Percentiles rank a stretch among this genome's conserved stretches.
Conservation (phyloP, 1,140 invertebrate species). For the Colletes gigas region DNA sequence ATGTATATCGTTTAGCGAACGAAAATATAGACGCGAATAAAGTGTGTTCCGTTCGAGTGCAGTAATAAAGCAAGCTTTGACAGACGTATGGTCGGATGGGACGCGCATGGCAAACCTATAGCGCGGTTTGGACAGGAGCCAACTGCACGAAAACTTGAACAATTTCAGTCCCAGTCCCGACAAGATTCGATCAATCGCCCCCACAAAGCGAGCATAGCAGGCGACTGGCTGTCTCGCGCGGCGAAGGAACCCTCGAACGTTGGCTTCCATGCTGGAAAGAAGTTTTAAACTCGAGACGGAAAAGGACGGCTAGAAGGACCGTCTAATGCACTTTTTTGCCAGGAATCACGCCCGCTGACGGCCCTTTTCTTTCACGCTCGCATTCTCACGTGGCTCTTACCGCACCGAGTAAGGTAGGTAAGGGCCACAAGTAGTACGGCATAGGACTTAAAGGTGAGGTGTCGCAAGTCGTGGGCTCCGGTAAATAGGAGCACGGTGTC, state of each 20-base stretch:
- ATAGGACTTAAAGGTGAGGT: constrained; percentile 37
- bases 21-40: too few species aligned
- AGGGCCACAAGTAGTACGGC: constrained; percentile 20
- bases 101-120: not conserved
- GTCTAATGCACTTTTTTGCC: constrained; percentile 33
- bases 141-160: constrained; percentile 38
- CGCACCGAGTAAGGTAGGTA: constrained; percentile 33
- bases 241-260: constrained; percentile 38
- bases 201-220: constrained; percentile 21
- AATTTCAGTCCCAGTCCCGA: constrained; percentile 11
- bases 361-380: constrained; percentile 19
- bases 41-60: not conserved
- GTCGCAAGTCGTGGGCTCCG: constrained; percentile 24
- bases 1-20: too few species aligned
- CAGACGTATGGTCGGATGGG: not conserved
- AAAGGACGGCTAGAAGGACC: constrained; percentile 7
- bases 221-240: constrained; percentile 38
- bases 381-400: constrained; percentile 26
- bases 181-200: constrained; percentile 44
- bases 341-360: constrained; percentile 2
- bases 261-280: not conserved
- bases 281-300: not conserved
- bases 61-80: not conserved
- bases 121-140: constrained; percentile 35
- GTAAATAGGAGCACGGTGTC: constrained; percentile 47